These are phyloP conservation scores for Eupithecia pulchellata DNA, from an alignment of 2,888 invertebrate genomes.

Conservation along the genomic window DNA sequence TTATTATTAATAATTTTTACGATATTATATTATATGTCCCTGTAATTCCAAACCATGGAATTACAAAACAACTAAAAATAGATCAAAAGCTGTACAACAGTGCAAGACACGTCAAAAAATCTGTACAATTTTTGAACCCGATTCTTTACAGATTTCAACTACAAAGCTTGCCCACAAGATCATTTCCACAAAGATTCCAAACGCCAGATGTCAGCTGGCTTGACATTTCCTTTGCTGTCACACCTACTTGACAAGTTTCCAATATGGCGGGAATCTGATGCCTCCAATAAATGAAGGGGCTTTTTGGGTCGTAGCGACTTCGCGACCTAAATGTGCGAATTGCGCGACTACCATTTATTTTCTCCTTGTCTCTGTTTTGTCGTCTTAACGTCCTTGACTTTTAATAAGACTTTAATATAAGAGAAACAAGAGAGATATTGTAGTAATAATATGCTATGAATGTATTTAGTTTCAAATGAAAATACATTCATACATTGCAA, in stretches of 20 bases:
- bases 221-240: constrained; percentile 59
- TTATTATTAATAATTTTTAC: no score
- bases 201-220: constrained; percentile 54
- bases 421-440: not conserved
- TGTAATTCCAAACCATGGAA: no score
- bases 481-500: no score
- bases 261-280: constrained; percentile 40
- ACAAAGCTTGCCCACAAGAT: constrained; percentile 18
- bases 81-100: not conserved
- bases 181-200: constrained; percentile 28
- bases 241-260: constrained; percentile 56
- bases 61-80: not conserved
- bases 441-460: not conserved
- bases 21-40: no score
- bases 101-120: not conserved
- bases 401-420: not conserved
- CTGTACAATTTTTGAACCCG: not conserved
- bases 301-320: constrained; percentile 16
- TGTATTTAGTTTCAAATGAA: no score
- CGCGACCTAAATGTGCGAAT: constrained; percentile 14
- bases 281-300: constrained; percentile 29
- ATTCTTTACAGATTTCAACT: constrained; percentile 12
- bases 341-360: constrained; percentile 2
- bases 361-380: not conserved
- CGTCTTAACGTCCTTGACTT: not conserved